Conservation (phyloP, 2,113 vertebrate species). For the Terrapene triunguis region DNA sequence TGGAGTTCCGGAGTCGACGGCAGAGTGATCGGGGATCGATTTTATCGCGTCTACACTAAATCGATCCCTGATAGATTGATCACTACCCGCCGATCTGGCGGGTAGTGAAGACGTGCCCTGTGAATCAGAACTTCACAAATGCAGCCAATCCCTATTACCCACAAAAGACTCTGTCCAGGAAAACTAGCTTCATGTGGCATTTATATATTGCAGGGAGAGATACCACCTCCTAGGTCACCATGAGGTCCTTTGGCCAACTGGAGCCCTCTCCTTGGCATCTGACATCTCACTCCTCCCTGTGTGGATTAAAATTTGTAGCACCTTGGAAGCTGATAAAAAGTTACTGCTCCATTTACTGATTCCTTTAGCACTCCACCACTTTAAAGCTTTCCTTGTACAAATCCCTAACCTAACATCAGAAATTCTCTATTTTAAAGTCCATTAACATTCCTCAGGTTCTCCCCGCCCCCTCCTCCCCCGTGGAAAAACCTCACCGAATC, state of each 20-base stretch:
- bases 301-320: not conserved
- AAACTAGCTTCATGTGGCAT: not conserved
- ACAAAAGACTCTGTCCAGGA: not conserved
- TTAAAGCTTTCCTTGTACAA: not conserved
- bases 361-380: not conserved
- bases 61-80: no score
- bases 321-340: not conserved
- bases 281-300: not conserved
- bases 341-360: not conserved
- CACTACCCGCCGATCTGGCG: no score
- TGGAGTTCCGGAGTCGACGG: no score
- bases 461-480: accelerated
- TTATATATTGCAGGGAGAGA: not conserved
- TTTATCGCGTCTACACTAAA: no score
- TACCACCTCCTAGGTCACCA: accelerated
- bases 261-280: not conserved
- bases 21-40: no score
- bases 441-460: not conserved
- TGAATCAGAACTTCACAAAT: not conserved
- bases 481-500: not conserved
- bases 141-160: not conserved
- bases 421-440: not conserved
- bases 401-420: not conserved
- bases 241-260: not conserved
- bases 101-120: no score